Conservation (phyloP, 2,797 vertebrate genomes). For the Arvicola amphibius region DNA sequence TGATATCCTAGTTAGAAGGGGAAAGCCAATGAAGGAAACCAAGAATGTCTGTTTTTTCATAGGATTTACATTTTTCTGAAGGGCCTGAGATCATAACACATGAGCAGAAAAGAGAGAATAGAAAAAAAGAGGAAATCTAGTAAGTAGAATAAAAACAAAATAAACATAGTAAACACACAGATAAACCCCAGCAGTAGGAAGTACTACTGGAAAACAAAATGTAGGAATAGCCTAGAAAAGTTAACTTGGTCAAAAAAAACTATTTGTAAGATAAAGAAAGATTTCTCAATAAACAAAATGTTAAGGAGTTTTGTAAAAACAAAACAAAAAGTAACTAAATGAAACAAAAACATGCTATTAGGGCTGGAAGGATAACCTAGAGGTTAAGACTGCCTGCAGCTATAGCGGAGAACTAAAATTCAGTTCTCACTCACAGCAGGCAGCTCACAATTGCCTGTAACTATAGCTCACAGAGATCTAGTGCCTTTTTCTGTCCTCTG, state of each 20-base stretch:
- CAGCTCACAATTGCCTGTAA: neutral
- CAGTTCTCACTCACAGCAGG: neutral
- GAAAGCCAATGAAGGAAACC: neutral
- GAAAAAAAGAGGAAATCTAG: neutral
- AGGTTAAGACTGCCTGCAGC: too few species aligned
- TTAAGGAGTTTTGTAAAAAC: neutral
- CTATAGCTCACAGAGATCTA: neutral
- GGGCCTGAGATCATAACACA: accelerated
- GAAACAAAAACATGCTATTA: neutral
- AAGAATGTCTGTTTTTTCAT: neutral
- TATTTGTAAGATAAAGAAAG: neutral
- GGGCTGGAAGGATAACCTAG: neutral
- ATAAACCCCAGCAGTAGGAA: neutral
- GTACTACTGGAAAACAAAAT: neutral
- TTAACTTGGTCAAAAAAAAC: accelerated
- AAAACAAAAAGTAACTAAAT: neutral
- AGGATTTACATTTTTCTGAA: neutral
- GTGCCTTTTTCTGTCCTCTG: neutral
- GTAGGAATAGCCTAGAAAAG: too few species aligned
- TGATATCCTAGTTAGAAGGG: neutral
- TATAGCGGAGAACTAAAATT: neutral
- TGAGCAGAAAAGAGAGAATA: neutral
- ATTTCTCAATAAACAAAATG: neutral
- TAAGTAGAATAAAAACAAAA: neutral
- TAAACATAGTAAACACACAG: neutral